Evolutionary conservation across 2,888 invertebrate species (phyloP), one percentile per base, ranked within the genome.

Genomic region (Zootermopsis nevadensis): DNA sequence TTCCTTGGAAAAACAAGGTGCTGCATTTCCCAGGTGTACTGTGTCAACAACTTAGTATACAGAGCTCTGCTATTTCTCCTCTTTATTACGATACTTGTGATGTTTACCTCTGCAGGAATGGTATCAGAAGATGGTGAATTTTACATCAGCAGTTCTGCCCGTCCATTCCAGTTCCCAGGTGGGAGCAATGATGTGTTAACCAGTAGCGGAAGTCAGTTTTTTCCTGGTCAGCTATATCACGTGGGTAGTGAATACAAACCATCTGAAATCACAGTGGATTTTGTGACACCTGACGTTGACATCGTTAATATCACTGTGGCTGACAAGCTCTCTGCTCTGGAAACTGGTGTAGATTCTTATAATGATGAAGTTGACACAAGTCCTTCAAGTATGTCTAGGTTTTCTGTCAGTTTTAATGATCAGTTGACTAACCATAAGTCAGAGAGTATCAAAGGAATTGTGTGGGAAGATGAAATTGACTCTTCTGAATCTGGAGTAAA

Each of bases 71-170:
- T 6, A 42, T 15, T 42, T 19, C 10, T 38, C 38, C 4, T 38
- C 15, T 48, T 48, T 48, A 22, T 15, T 48, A 15, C 48, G 3
- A 3, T 48, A 19, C 19, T 4, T 48, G 19, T 15, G 48, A 48
- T 48, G 48, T 19, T 48, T 48, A 3, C 48, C 48, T 48, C 1
- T 15, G 19, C 48, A 92, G 92, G 91, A 86, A 90, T 91, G 88
- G n/a, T 82, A 8, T 77, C 81, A 7, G 87, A 89, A 53, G 91
- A 93, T 87, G 94, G 94, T 86, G 95, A 95, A 87, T 95, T 95
- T 89, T 95, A 93, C 89, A 94, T 95, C 86, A 94, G 94, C 86
- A 93, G 94, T 84, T 94, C 94, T 53, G 92, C 93, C 85, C 92
- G 93, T 82, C 94, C 94, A n/a, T 95, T 95, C 89, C 94, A 83